These are phyloP conservation scores for Dasyprocta punctata DNA, from an alignment of 2,113 vertebrate species.

Conservation along the genomic window DNA sequence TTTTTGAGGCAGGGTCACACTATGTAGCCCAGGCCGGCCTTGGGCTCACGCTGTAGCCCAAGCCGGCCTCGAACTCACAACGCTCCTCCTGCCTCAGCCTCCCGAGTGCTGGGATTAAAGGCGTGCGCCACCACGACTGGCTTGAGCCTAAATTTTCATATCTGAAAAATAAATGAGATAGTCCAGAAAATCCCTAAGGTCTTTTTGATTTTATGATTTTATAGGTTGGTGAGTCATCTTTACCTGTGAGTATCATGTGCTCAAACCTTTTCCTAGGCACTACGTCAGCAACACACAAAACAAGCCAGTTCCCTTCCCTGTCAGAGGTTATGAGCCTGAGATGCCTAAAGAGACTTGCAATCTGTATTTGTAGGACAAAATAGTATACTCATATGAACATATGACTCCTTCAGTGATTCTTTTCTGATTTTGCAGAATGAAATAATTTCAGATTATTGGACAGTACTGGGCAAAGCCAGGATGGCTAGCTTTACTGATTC, in stretches of 20 bases:
- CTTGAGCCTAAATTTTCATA: slow-evolving; percentile 56
- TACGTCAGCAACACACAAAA: background rate
- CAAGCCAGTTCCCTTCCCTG: background rate
- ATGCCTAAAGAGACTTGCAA: background rate
- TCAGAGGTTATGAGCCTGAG: background rate
- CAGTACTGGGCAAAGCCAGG: slow-evolving; percentile 39
- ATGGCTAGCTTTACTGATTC: slow-evolving; percentile 46
- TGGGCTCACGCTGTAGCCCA: too few relatives aligned
- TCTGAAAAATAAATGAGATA: slow-evolving; percentile 47
- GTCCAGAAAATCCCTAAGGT: background rate
- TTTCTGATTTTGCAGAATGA: slow-evolving; percentile 42
- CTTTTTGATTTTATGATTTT: background rate
- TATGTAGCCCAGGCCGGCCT: too few relatives aligned
- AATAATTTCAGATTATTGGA: background rate
- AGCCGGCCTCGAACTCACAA: too few relatives aligned
- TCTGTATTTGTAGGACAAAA: background rate
- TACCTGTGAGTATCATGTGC: background rate
- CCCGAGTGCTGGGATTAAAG: too few relatives aligned
- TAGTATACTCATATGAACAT: slow-evolving; percentile 54
- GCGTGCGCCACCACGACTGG: too few relatives aligned
- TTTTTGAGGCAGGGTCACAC: too few relatives aligned
- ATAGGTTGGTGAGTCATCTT: background rate
- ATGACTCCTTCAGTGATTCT: slow-evolving; percentile 56
- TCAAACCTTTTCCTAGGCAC: background rate
- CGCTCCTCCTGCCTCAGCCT: too few relatives aligned